phyloP scores from a whole-genome alignment of 2,888 invertebrate genomes.

The Caenorhabditis virilis region DNA sequence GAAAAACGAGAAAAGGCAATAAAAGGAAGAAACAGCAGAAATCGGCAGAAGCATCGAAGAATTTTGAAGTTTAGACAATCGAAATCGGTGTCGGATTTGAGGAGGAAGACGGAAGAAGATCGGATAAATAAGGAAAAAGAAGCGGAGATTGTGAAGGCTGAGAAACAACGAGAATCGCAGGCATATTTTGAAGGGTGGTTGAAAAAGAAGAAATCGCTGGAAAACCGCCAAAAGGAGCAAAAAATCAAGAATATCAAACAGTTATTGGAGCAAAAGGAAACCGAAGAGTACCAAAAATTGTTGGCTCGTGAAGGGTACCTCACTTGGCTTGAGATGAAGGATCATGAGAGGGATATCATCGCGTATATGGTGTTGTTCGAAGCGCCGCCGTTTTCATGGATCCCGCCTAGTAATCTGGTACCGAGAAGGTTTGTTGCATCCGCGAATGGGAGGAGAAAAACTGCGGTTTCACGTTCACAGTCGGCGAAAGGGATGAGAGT shows the following conservation, averaged over 20 bases:
- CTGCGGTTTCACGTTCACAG: conserved; percentile 2
- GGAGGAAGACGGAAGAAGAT: no score
- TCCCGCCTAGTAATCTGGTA: conserved; percentile 45
- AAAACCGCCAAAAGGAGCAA: no score
- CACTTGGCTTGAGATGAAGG: conserved; percentile 44
- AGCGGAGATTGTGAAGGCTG: no score
- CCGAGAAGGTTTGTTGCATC: conserved; percentile 20
- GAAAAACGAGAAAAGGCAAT: conserved; percentile 15
- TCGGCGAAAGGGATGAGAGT: background rate
- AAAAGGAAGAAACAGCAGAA: conserved; percentile 8
- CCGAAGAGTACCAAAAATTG: conserved; percentile 12
- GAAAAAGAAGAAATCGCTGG: no score
- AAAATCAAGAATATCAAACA: no score
- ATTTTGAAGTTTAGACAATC: conserved; percentile 34
- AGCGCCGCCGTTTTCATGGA: conserved; percentile 37
- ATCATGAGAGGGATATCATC: conserved; percentile 21
- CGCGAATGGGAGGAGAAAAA: background rate
- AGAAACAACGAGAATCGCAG: no score
- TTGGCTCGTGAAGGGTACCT: conserved; percentile 43
- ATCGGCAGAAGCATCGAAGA: no score
- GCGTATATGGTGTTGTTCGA: conserved; percentile 24
- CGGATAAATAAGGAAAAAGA: no score
- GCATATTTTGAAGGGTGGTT: no score
- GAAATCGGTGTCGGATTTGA: conserved; percentile 28
- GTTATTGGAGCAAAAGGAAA: no score